These are phyloP conservation scores for Galemys pyrenaicus DNA, from an alignment of 2,113 vertebrate species.

Conservation along the genomic window DNA sequence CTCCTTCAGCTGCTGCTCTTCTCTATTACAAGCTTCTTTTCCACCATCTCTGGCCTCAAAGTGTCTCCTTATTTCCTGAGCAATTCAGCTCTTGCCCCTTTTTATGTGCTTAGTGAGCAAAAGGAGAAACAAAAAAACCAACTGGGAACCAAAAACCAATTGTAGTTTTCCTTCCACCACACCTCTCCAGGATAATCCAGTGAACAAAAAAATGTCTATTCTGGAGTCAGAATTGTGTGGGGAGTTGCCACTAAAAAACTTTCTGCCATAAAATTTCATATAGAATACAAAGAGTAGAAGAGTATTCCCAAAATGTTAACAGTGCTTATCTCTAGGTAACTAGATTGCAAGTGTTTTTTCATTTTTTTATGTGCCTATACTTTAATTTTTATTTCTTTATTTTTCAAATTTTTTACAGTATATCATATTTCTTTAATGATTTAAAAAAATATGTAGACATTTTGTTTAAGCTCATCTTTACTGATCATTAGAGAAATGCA, in stretches of 20 bases:
- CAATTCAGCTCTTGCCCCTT: background rate
- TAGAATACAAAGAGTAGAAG: background rate
- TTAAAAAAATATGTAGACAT: slow-evolving; percentile 25
- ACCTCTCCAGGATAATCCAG: background rate
- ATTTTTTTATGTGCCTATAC: background rate
- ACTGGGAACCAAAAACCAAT: background rate
- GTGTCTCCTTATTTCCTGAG: background rate
- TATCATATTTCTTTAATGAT: background rate
- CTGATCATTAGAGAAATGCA: background rate
- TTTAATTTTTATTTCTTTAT: background rate
- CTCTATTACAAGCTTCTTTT: background rate
- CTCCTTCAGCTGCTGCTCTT: background rate
- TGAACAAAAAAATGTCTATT: background rate
- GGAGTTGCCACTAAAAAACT: background rate
- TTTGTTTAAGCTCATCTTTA: slow-evolving; percentile 15
- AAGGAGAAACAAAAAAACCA: background rate
- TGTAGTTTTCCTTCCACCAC: background rate
- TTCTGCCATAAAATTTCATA: slow-evolving; percentile 16
- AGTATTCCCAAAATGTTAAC: background rate
- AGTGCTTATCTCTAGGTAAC: background rate
- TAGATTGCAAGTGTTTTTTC: background rate
- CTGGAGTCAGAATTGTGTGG: background rate
- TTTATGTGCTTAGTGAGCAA: background rate
- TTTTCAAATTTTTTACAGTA: slow-evolving; percentile 20
- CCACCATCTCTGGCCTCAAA: background rate